Base-by-base conservation (phyloP, 1,140 invertebrate genomes). In the Drosophila fuyamai region DNA sequence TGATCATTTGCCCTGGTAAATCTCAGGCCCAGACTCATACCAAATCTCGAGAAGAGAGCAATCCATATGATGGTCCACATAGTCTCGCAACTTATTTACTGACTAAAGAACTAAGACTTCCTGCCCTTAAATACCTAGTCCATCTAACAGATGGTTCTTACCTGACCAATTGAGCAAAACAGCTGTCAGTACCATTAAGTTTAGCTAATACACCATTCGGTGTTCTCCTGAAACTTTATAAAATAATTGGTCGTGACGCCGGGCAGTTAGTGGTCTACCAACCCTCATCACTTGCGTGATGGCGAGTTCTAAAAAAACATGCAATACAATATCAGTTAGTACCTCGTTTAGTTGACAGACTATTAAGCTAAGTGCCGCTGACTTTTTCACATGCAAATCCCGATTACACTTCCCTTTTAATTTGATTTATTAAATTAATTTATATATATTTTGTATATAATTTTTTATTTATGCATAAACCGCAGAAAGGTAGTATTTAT, bases 251-350 rank as follows among this genome's bases (percentile, higher is more conserved):
- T 10, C 76, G 51, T 72, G 76, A 23, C 14, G 23, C 7, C 18
- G 47, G 7, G 1, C 53, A 63, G 60, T 80, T 70, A 61, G 12
- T 44, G 9, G 7, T 40, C 6, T 23, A 48, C 44, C 13, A 10
- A 63, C 23, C 27, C 14, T 16, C 29, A 35, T 10, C 46, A 54
- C 5, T 72, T 63, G 75, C 70, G 78, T 86, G 78, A 14, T 14
- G 7, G 14, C 50, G 4, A 13, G 6, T 16, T 62, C 10, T 41
- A 10, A 60, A 59, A 46, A 59, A 46, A 60, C 29, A 61, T 53
- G 12, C 38, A 58, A 32, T 5, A 14, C 13, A 51, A 23, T 41
- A 77, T 74, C 48, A 82, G 47, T 88, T 76, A 79, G 62, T 68
- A 62, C 55, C 35, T 58, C 41, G 38, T 70, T 79, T 55, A 50